Percentiles rank a stretch among this genome's conserved stretches.
Conservation (phyloP, 2,888 invertebrate genomes). For the Spodoptera littoralis region DNA sequence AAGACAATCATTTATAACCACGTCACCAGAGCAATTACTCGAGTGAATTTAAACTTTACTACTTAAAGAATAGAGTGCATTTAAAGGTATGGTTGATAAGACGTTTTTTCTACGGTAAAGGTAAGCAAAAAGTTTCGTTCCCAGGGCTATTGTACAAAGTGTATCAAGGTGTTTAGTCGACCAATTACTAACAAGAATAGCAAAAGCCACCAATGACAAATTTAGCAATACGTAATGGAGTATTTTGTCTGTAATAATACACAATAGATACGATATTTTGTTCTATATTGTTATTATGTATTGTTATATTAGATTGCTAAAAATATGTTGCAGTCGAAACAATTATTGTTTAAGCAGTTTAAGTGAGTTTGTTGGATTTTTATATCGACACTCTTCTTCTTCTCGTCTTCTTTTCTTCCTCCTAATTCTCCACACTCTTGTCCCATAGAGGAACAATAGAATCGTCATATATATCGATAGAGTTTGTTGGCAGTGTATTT, state of each 20-base stretch:
- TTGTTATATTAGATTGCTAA: neutral
- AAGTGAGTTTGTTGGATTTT: too few species aligned
- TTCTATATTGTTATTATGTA: too few species aligned
- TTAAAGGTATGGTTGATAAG: constrained; percentile 4
- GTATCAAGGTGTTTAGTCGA: constrained; percentile 59
- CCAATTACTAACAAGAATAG: constrained; percentile 57
- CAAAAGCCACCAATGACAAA: constrained; percentile 48
- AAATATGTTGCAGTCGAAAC: constrained; percentile 6
- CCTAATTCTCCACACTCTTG: too few species aligned
- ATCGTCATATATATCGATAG: too few species aligned
- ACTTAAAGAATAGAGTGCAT: neutral
- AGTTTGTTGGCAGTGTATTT: too few species aligned
- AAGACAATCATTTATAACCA: constrained; percentile 45
- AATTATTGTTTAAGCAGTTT: too few species aligned
- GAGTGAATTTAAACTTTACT: constrained; percentile 23
- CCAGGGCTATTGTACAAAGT: constrained; percentile 62
- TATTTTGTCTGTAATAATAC: constrained; percentile 24
- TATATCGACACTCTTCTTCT: too few species aligned
- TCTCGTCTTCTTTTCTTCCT: too few species aligned
- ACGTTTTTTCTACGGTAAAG: constrained; percentile 21
- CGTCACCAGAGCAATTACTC: constrained; percentile 11
- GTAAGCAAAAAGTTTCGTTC: constrained; percentile 56
- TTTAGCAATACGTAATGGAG: constrained; percentile 48
- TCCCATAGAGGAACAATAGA: too few species aligned
- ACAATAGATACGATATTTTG: constrained; percentile 1